These are phyloP conservation scores for Girardinichthys multiradiatus DNA, from an alignment of 2,113 vertebrate species.

Conservation along the genomic window DNA sequence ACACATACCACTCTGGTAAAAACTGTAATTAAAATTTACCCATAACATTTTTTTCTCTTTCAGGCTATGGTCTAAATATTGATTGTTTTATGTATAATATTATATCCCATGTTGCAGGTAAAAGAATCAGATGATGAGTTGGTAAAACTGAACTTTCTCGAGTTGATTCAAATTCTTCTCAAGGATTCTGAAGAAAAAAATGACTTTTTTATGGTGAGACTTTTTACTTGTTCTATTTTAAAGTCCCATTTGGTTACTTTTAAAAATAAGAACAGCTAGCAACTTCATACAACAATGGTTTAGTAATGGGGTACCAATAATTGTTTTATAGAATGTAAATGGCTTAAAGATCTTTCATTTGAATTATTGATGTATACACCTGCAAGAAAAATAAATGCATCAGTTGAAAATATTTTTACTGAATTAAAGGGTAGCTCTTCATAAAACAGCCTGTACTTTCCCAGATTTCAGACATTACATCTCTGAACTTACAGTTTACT, in stretches of 20 bases:
- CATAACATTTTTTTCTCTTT: neutral
- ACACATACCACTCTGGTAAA: conserved; percentile 19
- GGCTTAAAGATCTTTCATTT: no score
- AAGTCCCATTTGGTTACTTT: neutral
- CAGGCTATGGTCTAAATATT: neutral
- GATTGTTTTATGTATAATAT: neutral
- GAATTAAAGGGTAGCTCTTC: no score
- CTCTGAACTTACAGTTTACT: no score
- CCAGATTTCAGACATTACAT: no score
- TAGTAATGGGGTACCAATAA: no score
- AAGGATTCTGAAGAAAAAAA: conserved; percentile 61
- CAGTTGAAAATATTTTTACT: no score
- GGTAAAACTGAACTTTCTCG: conserved; percentile 39
- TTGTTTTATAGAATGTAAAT: no score
- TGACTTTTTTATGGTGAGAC: conserved; percentile 69
- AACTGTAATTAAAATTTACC: neutral
- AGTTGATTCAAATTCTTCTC: conserved; percentile 67
- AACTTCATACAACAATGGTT: no score
- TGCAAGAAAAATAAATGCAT: no score
- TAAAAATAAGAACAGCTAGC: no score
- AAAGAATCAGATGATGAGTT: conserved; percentile 43
- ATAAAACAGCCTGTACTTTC: no score
- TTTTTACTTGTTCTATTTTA: neutral
- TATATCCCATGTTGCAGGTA: conserved; percentile 29
- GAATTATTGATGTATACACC: no score